Conservation (phyloP, 2,888 invertebrate genomes). For the Nymphalis c-album region DNA sequence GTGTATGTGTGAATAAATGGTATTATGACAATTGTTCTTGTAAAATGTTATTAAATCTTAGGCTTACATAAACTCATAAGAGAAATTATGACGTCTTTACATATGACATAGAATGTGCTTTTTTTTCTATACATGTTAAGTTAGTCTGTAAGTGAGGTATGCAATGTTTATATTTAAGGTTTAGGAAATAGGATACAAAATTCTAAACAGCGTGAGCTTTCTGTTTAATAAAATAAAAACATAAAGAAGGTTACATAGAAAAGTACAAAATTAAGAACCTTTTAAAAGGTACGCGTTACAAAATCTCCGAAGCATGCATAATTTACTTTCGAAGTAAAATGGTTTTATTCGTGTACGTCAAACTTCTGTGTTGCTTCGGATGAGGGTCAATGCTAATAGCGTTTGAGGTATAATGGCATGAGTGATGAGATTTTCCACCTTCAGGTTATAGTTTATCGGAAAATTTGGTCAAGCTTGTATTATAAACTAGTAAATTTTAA, state of each 20-base stretch:
- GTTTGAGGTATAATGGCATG: slow-evolving; percentile 16
- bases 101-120: no score
- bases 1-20: no score
- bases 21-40: no score
- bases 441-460: background rate
- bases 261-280: background rate
- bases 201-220: no score
- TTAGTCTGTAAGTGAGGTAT: no score
- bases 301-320: slow-evolving; percentile 46
- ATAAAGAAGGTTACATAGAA: background rate
- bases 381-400: slow-evolving; percentile 62
- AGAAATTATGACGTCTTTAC: no score
- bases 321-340: slow-evolving; percentile 51
- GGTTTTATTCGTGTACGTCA: slow-evolving; percentile 44
- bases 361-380: slow-evolving; percentile 61
- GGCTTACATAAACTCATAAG: no score
- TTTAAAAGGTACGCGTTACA: slow-evolving; percentile 6
- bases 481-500: slow-evolving; percentile 2
- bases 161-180: no score
- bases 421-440: slow-evolving; percentile 19
- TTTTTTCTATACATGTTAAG: no score
- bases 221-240: background rate
- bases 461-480: slow-evolving; percentile 5
- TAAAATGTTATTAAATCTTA: no score
- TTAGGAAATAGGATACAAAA: no score